These are phyloP conservation scores for Chloroclystis v-ata DNA, from an alignment of 2,888 invertebrate species.

Conservation along the genomic window DNA sequence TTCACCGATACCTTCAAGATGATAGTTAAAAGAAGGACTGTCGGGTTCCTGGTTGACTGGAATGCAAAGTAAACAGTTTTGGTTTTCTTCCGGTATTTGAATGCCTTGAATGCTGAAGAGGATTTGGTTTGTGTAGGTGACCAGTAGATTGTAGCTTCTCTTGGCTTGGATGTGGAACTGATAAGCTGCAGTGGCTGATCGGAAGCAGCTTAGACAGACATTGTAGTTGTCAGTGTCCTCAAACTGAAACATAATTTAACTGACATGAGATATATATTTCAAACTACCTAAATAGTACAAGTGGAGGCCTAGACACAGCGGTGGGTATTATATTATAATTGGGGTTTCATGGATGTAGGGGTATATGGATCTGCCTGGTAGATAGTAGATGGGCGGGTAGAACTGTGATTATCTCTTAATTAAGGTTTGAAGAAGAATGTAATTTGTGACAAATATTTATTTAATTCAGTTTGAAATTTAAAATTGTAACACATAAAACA, in stretches of 20 bases:
- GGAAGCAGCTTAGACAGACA: conserved; percentile 56
- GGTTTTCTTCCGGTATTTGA: conserved; percentile 33
- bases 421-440: no score
- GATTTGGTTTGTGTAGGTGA: conserved; percentile 49
- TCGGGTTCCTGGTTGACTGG: conserved; percentile 37
- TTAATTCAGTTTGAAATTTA: no score
- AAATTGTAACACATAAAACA: no score
- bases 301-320: no score
- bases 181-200: conserved; percentile 49
- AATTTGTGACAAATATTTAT: no score
- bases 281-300: no score
- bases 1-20: conserved; percentile 39
- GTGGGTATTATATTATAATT: no score
- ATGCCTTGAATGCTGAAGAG: conserved; percentile 39
- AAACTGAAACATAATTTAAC: conserved; percentile 38
- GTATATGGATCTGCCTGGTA: no score
- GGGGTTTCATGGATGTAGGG: no score
- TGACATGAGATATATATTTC: no score
- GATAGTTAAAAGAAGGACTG: conserved; percentile 39
- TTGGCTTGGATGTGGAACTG: conserved; percentile 52
- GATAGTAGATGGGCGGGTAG: no score
- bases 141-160: conserved; percentile 47
- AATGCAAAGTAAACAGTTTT: conserved; percentile 40
- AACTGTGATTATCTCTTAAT: no score
- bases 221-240: conserved; percentile 41